Conservation (phyloP, 2,113 vertebrate species). For the Ctenomys sociabilis region DNA sequence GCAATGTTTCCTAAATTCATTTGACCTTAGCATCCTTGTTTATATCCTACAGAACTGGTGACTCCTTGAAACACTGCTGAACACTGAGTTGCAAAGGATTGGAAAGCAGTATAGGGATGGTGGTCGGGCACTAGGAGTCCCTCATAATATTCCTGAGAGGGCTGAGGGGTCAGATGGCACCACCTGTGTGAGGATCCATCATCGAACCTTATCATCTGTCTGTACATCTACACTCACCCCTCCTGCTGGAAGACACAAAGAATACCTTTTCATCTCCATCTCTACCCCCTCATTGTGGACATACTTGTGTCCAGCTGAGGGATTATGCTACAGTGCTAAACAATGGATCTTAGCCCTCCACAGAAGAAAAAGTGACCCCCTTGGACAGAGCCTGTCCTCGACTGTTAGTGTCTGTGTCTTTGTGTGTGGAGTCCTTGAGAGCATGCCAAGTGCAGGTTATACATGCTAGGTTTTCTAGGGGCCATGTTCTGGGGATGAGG, state of each 20-base stretch:
- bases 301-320: slow-evolving; percentile 41
- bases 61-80: slow-evolving; percentile 39
- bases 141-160: background rate
- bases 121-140: background rate
- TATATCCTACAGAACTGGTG: slow-evolving; percentile 64
- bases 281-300: background rate
- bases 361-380: slow-evolving; percentile 49
- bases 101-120: slow-evolving; percentile 19
- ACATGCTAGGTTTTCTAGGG: slow-evolving; percentile 69
- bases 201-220: background rate
- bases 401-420: slow-evolving; percentile 52
- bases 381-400: slow-evolving; percentile 54
- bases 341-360: slow-evolving; percentile 46
- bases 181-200: slow-evolving; percentile 40
- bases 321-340: background rate
- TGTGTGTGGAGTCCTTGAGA: slow-evolving; percentile 71
- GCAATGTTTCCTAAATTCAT: slow-evolving; percentile 58
- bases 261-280: background rate
- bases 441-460: slow-evolving; percentile 75
- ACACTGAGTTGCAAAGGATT: slow-evolving; percentile 40
- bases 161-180: slow-evolving; percentile 2
- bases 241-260: slow-evolving; percentile 27
- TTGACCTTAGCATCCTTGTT: slow-evolving; percentile 61
- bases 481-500: slow-evolving; percentile 66
- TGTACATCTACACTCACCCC: background rate